phyloP scores from a whole-genome alignment of 2,797 vertebrate species.

The Otolemur crassicaudatus region DNA sequence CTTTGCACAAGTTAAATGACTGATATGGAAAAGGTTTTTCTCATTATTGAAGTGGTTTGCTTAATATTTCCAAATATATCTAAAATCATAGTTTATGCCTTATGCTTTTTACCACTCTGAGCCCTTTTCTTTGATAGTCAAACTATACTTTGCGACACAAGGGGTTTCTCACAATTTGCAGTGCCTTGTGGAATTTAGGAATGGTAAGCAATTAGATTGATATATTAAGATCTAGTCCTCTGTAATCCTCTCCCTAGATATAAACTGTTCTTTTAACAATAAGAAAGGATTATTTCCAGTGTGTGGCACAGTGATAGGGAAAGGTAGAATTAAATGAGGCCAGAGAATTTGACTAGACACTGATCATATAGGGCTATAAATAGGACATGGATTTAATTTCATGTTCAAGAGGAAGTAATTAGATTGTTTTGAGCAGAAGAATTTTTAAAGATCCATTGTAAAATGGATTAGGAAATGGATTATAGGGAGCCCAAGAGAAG shows the following conservation, averaged over 20 bases:
- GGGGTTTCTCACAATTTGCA: neutral
- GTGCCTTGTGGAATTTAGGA: constrained; percentile 7
- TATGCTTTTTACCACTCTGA: neutral
- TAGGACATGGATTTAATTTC: constrained; percentile 1
- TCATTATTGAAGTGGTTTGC: neutral
- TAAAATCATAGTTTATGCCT: neutral
- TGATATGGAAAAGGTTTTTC: neutral
- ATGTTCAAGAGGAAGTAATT: neutral
- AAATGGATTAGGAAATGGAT: neutral
- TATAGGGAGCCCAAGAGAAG: neutral
- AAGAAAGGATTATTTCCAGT: constrained; percentile 34
- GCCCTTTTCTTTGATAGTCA: neutral
- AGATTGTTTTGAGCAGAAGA: neutral
- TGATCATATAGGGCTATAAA: neutral
- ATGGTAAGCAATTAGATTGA: neutral
- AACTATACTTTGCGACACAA: neutral
- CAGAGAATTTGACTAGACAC: neutral
- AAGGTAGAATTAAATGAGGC: constrained; percentile 16
- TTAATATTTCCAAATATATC: neutral
- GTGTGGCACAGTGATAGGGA: neutral
- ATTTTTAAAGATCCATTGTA: neutral
- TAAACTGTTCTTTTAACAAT: constrained; percentile 54
- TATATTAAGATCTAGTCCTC: neutral
- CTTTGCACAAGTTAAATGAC: constrained; percentile 19
- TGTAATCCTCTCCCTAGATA: constrained; percentile 55